Evolutionary conservation across 2,113 vertebrate genomes (phyloP).

Genomic region (Mus pahari): DNA sequence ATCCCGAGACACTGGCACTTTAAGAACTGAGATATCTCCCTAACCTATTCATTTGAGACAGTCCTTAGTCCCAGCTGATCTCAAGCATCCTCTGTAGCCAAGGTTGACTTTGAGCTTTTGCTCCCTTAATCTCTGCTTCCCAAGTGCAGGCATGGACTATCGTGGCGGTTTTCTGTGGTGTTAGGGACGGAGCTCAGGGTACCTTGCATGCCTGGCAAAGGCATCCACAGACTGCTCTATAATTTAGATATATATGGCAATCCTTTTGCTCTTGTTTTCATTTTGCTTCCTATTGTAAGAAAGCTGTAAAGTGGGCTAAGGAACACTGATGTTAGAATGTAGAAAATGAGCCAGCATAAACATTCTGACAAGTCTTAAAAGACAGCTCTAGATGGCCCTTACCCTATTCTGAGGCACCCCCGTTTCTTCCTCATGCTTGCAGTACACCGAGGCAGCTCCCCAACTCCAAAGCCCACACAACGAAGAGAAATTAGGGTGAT

Average conservation of each 20-base stretch:
- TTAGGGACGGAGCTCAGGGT: not conserved
- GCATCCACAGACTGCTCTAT: not conserved
- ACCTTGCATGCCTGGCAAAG: not conserved
- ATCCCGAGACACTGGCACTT: not conserved
- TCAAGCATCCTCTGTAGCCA: not conserved
- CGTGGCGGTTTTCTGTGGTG: not conserved
- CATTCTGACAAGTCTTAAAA: not conserved
- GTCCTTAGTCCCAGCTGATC: not conserved
- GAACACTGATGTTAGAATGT: constrained; percentile 5
- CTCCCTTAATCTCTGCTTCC: not conserved
- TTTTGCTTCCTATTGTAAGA: not conserved
- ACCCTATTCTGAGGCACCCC: not conserved
- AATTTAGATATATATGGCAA: not conserved
- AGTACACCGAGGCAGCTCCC: not conserved
- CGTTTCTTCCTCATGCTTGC: accelerated
- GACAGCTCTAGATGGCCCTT: not conserved
- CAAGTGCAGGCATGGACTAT: not conserved
- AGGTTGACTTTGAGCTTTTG: not conserved
- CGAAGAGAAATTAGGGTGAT: not conserved
- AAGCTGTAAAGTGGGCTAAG: not conserved
- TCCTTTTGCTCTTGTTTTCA: constrained; percentile 24
- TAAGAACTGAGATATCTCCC: not conserved
- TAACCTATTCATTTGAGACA: not conserved
- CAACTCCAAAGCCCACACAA: not conserved
- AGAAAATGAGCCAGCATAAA: not conserved